Evolutionary conservation across 2,113 vertebrate species (phyloP), one percentile per base, ranked within the genome.

Genomic region (Mustela nigripes): DNA sequence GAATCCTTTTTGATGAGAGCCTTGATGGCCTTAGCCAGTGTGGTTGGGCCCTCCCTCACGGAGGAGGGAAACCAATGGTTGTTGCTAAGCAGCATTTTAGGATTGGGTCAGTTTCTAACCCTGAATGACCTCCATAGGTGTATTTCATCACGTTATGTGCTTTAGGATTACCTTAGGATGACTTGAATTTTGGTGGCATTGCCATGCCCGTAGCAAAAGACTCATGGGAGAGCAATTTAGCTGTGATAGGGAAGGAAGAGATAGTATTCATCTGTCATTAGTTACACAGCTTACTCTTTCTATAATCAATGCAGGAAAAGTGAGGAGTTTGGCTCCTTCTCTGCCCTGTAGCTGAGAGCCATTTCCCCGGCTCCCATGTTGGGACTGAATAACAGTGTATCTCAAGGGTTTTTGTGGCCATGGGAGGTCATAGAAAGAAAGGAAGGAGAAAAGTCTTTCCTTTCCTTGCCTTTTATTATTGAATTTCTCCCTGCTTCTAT

Each of bases 21-120:
- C 90, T 58, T 96, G 92, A 96, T 95, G 79, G 86, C 92, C 74
- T 94, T 92, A 78, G 86, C 94, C 95, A 92, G 58, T 97, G 96
- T 67, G 97, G 97, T 90, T 28, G 50, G 91, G 89, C 93, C 84
- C 84, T 91, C 85, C 95, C 91, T 97, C 69, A 65, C 1, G 9
- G 71, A 96, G 85, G 63, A 96, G 71, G 89, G 90, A 96, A 97
- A 94, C 97, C 83, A 94, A 60, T 0, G 0, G 86, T 85, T 50
- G 94, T 94, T 97, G 94, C 97, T 98, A 96, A 95, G 96, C 95
- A 92, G 79, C 85, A 33, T 53, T 62, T 93, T 87, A 95, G 88
- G 90, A 91, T 76, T 85, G 48, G 88, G 88, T 74, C 28, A 36
- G 36, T 71, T 94, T 96, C 95, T 98, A 74, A 98, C 84, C 82